Base-by-base conservation (phyloP, 2,888 invertebrate genomes). In the Gnatocerus cornutus region DNA sequence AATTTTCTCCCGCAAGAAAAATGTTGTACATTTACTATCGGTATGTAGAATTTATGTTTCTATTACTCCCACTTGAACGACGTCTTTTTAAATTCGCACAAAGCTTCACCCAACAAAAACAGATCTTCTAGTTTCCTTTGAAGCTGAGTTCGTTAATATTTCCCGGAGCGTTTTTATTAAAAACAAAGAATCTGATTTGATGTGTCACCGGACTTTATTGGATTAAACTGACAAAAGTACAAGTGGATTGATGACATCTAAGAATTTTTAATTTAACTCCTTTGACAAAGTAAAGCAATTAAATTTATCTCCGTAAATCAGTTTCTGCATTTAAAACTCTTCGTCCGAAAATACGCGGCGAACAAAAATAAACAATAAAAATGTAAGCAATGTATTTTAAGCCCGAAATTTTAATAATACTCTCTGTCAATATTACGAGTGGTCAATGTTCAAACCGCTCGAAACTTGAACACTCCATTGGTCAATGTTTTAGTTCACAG, bases 351-450 rank as follows among this genome's bases (percentile, higher is more conserved):
- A 46, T 46, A 46, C 14, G 21, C 2, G 7, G 1, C 16, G 9
- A 46, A 46, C 6, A 16, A 46, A 46, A 14, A 46, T 46, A 46
- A 46, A 16, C 46, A 16, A 8, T 16, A 8, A n/a, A 41, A 21
- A 13, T 9, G 46, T 46, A 46, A 46, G 46, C 46, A 46, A 21
- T 46, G 3, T 46, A 46, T 46, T 41, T 41, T 12, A 12, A 41
- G 41, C 6, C 5, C 12, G 6, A 41, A 3, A 41, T 41, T 46
- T 14, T 46, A 46, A 16, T 46, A 46, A 46, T 16, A 46, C 14
- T 7, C 8, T 1, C 14, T 46, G 3, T 14, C 6, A 46, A 46
- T 46, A 46, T 46, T 46, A 46, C 13, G 39, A 39, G 39, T 41
- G 41, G 6, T 21, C 21, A 21, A 21, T 5, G 41, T 41, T 41